phyloP scores from a whole-genome alignment of 2,888 invertebrate genomes.

The Girardia tigrina region DNA sequence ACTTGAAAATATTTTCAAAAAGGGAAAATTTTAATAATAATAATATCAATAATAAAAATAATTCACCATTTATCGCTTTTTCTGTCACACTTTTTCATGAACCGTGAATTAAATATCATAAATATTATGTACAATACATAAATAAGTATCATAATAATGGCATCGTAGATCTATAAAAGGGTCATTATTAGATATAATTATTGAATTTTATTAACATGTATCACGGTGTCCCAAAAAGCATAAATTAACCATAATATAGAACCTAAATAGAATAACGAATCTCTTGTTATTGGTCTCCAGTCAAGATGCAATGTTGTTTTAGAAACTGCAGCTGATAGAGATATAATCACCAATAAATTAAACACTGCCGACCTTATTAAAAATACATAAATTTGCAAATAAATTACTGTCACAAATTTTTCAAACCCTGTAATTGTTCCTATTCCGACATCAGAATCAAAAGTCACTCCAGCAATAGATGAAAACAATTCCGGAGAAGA shows the following conservation, averaged over 20 bases:
- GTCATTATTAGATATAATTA: neutral
- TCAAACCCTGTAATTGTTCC: slow-evolving; percentile 41
- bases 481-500: slow-evolving; percentile 41
- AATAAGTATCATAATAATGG: slow-evolving; percentile 38
- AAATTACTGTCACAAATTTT: neutral
- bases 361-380: slow-evolving; percentile 41
- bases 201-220: slow-evolving; percentile 17
- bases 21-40: too few relatives aligned
- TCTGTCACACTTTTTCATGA: slow-evolving; percentile 38
- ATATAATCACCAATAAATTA: slow-evolving; percentile 40
- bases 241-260: slow-evolving; percentile 40
- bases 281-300: slow-evolving; percentile 39
- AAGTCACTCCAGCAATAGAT: slow-evolving; percentile 39
- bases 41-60: too few relatives aligned
- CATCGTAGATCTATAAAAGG: slow-evolving; percentile 38
- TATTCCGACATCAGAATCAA: slow-evolving; percentile 40
- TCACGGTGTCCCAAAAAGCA: slow-evolving; percentile 39
- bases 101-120: slow-evolving; percentile 39
- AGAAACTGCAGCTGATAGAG: slow-evolving; percentile 40
- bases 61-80: neutral
- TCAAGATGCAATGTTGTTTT: slow-evolving; percentile 40
- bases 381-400: slow-evolving; percentile 27
- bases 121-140: slow-evolving; percentile 39
- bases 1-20: too few relatives aligned
- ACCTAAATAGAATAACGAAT: slow-evolving; percentile 40